These are phyloP conservation scores for Vanacampus margaritifer DNA, from an alignment of 2,113 vertebrate genomes.

Conservation along the genomic window DNA sequence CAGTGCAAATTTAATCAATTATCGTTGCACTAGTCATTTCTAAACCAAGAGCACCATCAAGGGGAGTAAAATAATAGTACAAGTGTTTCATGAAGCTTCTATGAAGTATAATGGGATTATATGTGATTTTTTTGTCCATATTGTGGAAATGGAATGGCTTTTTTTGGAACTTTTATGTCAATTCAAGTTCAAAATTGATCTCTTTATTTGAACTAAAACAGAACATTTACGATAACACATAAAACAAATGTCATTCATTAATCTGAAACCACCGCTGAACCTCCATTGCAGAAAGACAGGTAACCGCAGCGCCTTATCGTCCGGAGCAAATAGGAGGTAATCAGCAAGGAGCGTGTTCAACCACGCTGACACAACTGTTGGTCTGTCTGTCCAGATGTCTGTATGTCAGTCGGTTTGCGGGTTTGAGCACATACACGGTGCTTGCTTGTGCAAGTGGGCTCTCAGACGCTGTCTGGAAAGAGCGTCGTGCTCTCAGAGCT, in stretches of 20 bases:
- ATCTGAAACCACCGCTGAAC: conserved; percentile 48
- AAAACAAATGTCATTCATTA: conserved; percentile 37
- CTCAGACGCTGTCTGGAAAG: conserved; percentile 12
- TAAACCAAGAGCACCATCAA: no score
- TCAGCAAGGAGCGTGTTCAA: conserved; percentile 39
- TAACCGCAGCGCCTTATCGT: conserved; percentile 49
- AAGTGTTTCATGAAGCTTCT: no score
- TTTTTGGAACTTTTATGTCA: not conserved
- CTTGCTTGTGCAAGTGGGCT: conserved; percentile 33
- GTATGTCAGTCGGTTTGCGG: conserved; percentile 38
- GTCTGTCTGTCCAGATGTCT: conserved; percentile 47
- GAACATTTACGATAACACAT: not conserved
- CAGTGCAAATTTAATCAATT: no score
- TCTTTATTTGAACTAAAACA: not conserved
- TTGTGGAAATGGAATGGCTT: not conserved
- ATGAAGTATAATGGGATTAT: no score
- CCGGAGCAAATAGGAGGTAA: conserved; percentile 74
- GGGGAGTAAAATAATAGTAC: no score
- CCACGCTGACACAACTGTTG: conserved; percentile 42
- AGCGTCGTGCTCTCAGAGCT: conserved; percentile 31
- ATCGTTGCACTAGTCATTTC: no score
- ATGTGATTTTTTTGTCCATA: no score
- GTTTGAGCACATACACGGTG: conserved; percentile 10
- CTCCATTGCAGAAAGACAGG: conserved; percentile 71
- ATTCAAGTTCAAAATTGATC: not conserved